Percentiles rank a stretch among this genome's conserved stretches.
These are phyloP conservation scores for Syrista parreyssii DNA, from an alignment of 2,888 invertebrate species.

Conservation along the genomic window DNA sequence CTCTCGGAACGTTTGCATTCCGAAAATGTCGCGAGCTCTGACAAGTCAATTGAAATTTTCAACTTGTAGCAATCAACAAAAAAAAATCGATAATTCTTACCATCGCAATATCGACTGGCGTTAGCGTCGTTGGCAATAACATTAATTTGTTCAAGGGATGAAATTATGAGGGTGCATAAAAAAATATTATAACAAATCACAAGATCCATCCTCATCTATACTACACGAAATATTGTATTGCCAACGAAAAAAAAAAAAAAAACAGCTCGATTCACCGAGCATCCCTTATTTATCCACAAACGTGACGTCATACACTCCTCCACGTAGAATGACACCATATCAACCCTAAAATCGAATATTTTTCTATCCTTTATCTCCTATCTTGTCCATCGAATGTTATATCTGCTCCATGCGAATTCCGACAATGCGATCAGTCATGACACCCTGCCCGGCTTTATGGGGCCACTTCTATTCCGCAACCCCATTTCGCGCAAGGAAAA, in stretches of 20 bases:
- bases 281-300: too few relatives aligned
- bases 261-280: too few relatives aligned
- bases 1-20: not conserved
- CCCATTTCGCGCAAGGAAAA: not conserved
- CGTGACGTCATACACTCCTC: too few relatives aligned
- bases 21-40: not conserved
- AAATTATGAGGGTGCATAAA: too few relatives aligned
- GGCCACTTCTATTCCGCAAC: not conserved
- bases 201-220: not conserved
- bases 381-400: not conserved
- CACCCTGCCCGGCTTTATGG: not conserved
- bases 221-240: not conserved
- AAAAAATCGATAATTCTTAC: not conserved
- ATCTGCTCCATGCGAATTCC: not conserved
- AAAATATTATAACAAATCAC: not conserved
- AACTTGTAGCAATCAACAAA: not conserved
- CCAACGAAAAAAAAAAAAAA: not conserved
- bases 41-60: not conserved
- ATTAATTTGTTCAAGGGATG: not conserved
- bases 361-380: too few relatives aligned
- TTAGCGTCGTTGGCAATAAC: too few relatives aligned
- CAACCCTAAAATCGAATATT: too few relatives aligned
- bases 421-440: slow-evolving; percentile 7
- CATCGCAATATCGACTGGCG: too few relatives aligned
- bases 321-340: too few relatives aligned